phyloP scores from a whole-genome alignment of 92 coral and sea anemone genomes.

The Siderastrea siderea region DNA sequence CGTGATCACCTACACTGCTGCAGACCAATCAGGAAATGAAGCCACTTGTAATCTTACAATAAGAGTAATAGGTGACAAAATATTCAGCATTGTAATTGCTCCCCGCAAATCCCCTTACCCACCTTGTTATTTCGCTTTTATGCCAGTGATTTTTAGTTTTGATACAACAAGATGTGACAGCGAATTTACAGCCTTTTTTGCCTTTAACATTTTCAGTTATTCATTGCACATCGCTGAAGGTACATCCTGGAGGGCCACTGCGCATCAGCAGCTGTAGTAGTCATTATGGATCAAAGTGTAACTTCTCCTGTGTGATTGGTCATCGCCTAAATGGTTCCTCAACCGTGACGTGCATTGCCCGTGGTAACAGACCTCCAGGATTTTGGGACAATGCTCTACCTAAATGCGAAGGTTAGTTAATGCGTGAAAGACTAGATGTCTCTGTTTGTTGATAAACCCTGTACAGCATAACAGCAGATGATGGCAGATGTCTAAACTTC shows the following conservation, averaged over 20 bases:
- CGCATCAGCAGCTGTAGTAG: slow-evolving; percentile 22
- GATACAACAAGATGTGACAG: too few species aligned
- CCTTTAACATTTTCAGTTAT: slow-evolving; percentile 1
- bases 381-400: too few species aligned
- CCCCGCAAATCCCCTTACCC: too few species aligned
- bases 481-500: too few species aligned
- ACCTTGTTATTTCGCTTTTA: not conserved
- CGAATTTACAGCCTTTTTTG: too few species aligned
- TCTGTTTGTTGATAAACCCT: not conserved
- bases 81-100: slow-evolving; percentile 4
- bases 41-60: slow-evolving; percentile 34
- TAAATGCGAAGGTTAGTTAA: not conserved
- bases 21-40: slow-evolving; percentile 43
- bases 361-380: too few species aligned
- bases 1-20: slow-evolving; percentile 40
- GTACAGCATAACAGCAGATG: not conserved
- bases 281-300: slow-evolving; percentile 37
- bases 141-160: not conserved
- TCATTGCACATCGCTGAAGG: slow-evolving; percentile 30
- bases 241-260: slow-evolving; percentile 11
- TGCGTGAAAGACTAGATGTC: not conserved
- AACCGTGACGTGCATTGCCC: not conserved
- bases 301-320: slow-evolving; percentile 53
- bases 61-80: not conserved
- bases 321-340: slow-evolving; percentile 21